Conservation (phyloP, 1,140 invertebrate species). For the Euwallacea similis region DNA sequence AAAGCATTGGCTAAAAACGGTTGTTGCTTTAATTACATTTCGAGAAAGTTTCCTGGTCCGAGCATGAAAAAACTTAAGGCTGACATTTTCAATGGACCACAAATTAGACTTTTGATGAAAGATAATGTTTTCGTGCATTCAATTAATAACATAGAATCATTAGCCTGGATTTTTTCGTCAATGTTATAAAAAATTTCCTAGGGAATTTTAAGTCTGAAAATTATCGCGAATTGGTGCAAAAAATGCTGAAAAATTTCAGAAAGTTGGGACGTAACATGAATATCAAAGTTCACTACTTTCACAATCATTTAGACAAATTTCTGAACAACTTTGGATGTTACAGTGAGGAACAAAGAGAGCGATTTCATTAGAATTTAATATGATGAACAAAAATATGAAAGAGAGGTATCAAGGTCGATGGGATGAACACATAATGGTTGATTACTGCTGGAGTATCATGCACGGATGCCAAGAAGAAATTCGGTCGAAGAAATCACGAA, state of each 20-base stretch:
- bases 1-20: slow-evolving; percentile 43
- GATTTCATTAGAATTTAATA: slow-evolving; percentile 47
- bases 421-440: slow-evolving; percentile 47
- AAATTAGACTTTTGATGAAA: slow-evolving; percentile 28
- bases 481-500: not conserved
- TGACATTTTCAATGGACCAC: slow-evolving; percentile 35
- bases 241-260: too few species aligned
- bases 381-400: slow-evolving; percentile 39
- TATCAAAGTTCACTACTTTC: slow-evolving; percentile 37
- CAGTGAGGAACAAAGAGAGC: slow-evolving; percentile 45
- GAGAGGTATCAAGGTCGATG: slow-evolving; percentile 42
- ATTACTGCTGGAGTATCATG: slow-evolving; percentile 41
- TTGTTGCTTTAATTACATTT: slow-evolving; percentile 38
- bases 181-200: slow-evolving; percentile 41
- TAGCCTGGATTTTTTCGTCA: slow-evolving; percentile 22
- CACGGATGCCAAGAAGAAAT: not conserved
- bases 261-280: slow-evolving; percentile 41
- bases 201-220: slow-evolving; percentile 39
- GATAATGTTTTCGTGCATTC: slow-evolving; percentile 3
- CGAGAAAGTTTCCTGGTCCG: slow-evolving; percentile 29
- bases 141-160: too few species aligned
- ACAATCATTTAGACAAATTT: slow-evolving; percentile 37
- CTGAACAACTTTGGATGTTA: slow-evolving; percentile 34
- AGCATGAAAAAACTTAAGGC: slow-evolving; percentile 35
- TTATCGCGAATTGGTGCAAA: slow-evolving; percentile 35